These are phyloP conservation scores for Electrona antarctica DNA, from an alignment of 2,113 vertebrate species.

Conservation along the genomic window DNA sequence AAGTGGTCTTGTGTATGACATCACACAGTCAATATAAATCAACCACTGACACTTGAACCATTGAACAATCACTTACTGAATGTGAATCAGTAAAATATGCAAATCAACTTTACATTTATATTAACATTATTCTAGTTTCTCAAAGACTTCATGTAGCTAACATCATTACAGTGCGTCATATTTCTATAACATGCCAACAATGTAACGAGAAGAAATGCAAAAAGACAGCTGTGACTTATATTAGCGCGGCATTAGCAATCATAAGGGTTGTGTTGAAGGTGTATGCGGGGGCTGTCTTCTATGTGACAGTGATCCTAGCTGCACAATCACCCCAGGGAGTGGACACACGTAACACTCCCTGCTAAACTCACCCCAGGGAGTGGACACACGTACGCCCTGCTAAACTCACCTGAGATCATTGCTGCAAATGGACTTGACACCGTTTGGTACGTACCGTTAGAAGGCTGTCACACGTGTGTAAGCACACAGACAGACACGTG, in stretches of 20 bases:
- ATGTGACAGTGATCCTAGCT: slow-evolving; percentile 48
- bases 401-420: slow-evolving; percentile 45
- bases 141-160: too few relatives aligned
- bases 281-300: slow-evolving; percentile 40
- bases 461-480: slow-evolving; percentile 6
- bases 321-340: slow-evolving; percentile 41
- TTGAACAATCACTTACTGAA: too few relatives aligned
- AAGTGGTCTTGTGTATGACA: too few relatives aligned
- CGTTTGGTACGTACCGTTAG: background rate
- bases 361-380: slow-evolving; percentile 34
- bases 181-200: background rate
- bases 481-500: too few relatives aligned
- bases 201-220: slow-evolving; percentile 5
- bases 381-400: slow-evolving; percentile 37
- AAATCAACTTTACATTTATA: too few relatives aligned
- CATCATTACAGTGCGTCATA: background rate
- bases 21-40: too few relatives aligned
- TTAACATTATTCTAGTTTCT: too few relatives aligned
- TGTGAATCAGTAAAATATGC: too few relatives aligned
- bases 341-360: slow-evolving; percentile 42
- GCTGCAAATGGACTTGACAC: slow-evolving; percentile 6
- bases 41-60: too few relatives aligned
- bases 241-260: slow-evolving; percentile 20
- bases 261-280: slow-evolving; percentile 65
- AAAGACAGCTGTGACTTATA: slow-evolving; percentile 18